Conservation (phyloP, 2,113 vertebrate species). For the Ascaphus truei region DNA sequence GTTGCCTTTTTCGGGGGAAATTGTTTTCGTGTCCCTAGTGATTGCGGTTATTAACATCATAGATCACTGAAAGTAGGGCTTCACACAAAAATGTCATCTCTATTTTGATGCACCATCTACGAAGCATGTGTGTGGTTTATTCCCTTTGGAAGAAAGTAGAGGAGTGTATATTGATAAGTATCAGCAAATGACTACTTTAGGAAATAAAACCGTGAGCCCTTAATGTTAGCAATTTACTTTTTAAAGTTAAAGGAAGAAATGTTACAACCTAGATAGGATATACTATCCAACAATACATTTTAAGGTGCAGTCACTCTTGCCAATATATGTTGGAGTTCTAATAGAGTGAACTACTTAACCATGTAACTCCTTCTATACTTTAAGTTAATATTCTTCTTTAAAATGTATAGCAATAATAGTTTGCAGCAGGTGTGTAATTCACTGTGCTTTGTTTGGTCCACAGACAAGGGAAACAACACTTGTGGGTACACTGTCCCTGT, state of each 20-base stretch:
- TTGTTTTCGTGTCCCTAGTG: not conserved
- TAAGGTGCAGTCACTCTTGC: too few species aligned
- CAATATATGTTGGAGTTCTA: too few species aligned
- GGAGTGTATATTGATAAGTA: not conserved
- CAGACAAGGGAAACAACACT: too few species aligned
- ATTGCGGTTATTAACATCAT: conserved; percentile 5
- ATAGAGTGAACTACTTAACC: too few species aligned
- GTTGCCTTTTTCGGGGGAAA: not conserved
- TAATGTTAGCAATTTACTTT: not conserved
- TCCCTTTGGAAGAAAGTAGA: not conserved
- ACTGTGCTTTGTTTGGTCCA: too few species aligned
- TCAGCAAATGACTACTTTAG: not conserved
- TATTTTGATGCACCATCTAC: not conserved
- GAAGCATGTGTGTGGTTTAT: not conserved
- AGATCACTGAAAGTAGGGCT: not conserved
- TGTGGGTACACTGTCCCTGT: too few species aligned
- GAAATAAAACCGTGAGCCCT: not conserved
- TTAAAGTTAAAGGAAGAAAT: not conserved
- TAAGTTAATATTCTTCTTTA: too few species aligned
- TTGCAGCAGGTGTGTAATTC: too few species aligned
- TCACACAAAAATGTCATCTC: not conserved
- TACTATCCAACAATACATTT: too few species aligned
- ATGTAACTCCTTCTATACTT: too few species aligned
- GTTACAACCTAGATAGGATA: too few species aligned
- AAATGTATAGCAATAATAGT: too few species aligned